These are phyloP conservation scores for Acropora yongei DNA, from an alignment of 64 coral and sea anemone genomes.

Conservation along the genomic window DNA sequence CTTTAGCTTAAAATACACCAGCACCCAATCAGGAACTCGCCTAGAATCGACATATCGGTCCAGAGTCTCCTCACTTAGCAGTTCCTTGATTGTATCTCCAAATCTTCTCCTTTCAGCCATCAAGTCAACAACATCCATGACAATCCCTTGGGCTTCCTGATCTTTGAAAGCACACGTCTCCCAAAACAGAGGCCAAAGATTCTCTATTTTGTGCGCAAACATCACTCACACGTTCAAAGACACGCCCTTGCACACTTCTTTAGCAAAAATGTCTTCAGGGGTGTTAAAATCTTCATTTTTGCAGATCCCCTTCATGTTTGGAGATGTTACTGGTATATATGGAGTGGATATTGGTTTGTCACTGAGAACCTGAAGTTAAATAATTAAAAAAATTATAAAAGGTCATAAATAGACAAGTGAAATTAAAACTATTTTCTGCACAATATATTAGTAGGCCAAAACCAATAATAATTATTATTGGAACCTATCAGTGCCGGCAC, in stretches of 20 bases:
- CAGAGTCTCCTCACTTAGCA: conserved; percentile 24
- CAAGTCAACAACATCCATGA: conserved; percentile 52
- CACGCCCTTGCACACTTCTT: no score
- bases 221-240: no score
- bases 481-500: no score
- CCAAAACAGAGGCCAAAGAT: conserved; percentile 30
- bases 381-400: no score
- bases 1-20: conserved; percentile 61
- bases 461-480: no score
- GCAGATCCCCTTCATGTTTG: conserved; percentile 61
- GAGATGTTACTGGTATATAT: neutral
- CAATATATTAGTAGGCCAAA: no score
- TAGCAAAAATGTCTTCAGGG: neutral
- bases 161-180: conserved; percentile 66
- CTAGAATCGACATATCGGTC: neutral
- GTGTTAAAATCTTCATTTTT: conserved; percentile 32
- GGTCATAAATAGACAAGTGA: no score
- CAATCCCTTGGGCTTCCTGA: conserved; percentile 43
- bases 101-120: conserved; percentile 24
- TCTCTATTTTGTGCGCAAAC: conserved; percentile 41
- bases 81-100: conserved; percentile 11
- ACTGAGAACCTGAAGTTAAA: neutral
- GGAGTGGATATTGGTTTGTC: neutral
- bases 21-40: conserved; percentile 62
- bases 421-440: no score